A percentile compares a stretch with the other conserved stretches of the same genome.
phyloP scores from a whole-genome alignment of 2,113 vertebrate species.

The Corapipo altera region DNA sequence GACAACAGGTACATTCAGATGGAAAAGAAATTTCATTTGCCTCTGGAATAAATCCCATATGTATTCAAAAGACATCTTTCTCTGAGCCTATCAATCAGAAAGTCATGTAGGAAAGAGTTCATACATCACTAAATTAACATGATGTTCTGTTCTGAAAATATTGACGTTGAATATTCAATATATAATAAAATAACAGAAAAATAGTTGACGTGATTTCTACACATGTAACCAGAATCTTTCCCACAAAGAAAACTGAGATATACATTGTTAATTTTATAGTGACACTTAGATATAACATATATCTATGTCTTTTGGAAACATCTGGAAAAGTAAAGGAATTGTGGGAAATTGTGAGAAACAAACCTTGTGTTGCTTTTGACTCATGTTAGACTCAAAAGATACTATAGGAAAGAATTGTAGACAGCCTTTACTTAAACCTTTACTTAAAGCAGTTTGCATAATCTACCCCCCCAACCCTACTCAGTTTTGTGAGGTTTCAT shows the following conservation, averaged over 20 bases:
- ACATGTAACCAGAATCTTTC: not conserved
- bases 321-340: not conserved
- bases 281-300: not conserved
- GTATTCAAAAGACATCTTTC: not conserved
- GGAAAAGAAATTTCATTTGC: not conserved
- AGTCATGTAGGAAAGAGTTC: not conserved
- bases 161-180: not conserved
- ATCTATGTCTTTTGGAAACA: not conserved
- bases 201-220: not conserved
- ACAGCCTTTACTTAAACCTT: not conserved
- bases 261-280: not conserved
- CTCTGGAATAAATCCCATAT: not conserved
- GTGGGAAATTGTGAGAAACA: not conserved
- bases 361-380: not conserved
- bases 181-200: not conserved
- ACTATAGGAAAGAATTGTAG: not conserved
- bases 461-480: rapidly evolving
- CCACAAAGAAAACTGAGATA: not conserved
- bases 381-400: not conserved
- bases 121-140: not conserved
- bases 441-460: not conserved
- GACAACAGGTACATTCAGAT: not conserved
- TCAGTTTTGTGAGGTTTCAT: not conserved
- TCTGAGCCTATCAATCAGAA: not conserved
- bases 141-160: not conserved